Evolutionary conservation across 2,888 invertebrate genomes (phyloP).

Genomic region (Diarsia dahlii): DNA sequence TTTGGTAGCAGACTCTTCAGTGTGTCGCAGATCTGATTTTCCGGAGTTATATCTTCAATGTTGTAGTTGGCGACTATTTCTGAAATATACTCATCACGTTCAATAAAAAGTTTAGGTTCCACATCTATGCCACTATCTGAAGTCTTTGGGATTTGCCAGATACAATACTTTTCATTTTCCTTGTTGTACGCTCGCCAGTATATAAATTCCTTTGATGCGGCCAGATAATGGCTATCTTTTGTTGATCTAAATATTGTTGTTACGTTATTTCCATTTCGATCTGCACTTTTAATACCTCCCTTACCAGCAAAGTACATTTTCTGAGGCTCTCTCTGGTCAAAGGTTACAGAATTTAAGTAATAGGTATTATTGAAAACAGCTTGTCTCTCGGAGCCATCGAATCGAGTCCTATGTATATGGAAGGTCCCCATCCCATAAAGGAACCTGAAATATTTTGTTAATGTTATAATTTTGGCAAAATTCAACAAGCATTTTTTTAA

Average conservation of each 20-base stretch:
- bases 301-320: neutral
- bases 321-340: neutral
- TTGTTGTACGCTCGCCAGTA: too few species aligned
- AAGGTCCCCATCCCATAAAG: too few species aligned
- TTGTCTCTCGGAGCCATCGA: neutral
- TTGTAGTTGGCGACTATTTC: neutral
- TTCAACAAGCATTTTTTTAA: neutral
- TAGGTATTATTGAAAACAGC: too few species aligned
- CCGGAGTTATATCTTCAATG: neutral
- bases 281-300: neutral
- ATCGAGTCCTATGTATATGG: neutral
- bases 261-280: constrained; percentile 4
- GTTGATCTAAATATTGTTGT: neutral
- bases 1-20: neutral
- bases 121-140: neutral
- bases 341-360: neutral
- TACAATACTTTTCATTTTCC: too few species aligned
- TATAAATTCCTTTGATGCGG: neutral
- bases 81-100: neutral
- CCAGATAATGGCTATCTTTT: neutral
- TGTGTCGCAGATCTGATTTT: neutral
- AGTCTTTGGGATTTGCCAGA: neutral
- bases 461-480: neutral
- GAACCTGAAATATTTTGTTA: constrained; percentile 1
- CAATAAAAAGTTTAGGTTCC: neutral